These are phyloP conservation scores for Triplophysa bombifrons DNA, from an alignment of 2,797 vertebrate genomes.

Conservation along the genomic window DNA sequence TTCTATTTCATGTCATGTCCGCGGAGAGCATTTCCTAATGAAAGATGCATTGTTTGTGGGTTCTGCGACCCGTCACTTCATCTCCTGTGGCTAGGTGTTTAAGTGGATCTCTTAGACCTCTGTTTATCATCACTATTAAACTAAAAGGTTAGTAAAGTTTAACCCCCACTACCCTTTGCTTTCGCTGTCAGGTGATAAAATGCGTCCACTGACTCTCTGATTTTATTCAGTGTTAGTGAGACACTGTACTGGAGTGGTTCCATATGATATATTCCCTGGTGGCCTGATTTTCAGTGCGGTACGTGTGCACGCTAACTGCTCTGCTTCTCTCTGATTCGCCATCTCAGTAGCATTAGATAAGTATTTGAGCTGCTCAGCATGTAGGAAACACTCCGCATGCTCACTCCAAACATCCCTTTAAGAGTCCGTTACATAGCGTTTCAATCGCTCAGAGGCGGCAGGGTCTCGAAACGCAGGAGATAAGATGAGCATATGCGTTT, in stretches of 20 bases:
- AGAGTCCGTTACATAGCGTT: slow-evolving; percentile 24
- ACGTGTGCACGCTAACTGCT: slow-evolving; percentile 52
- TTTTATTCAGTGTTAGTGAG: slow-evolving; percentile 24
- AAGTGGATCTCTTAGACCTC: slow-evolving; percentile 18
- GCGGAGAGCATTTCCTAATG: slow-evolving; percentile 19
- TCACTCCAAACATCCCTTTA: slow-evolving; percentile 26
- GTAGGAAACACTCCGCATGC: slow-evolving; percentile 21
- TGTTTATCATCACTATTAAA: slow-evolving; percentile 17
- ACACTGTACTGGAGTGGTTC: slow-evolving; percentile 39
- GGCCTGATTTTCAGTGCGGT: slow-evolving; percentile 56
- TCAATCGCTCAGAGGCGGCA: not conserved
- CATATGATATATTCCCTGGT: slow-evolving; percentile 54
- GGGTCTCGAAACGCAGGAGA: not conserved
- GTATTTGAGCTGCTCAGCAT: slow-evolving; percentile 39
- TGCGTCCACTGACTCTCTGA: not conserved
- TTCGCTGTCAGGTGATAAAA: slow-evolving; percentile 9
- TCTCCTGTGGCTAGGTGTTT: slow-evolving; percentile 27
- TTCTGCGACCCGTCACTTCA: slow-evolving; percentile 12
- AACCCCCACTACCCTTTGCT: slow-evolving; percentile 27
- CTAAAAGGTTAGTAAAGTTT: slow-evolving; percentile 22
- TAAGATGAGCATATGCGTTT: not conserved
- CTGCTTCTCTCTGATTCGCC: slow-evolving; percentile 55
- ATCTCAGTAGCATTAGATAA: slow-evolving; percentile 57
- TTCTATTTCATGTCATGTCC: slow-evolving; percentile 27
- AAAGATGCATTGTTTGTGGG: slow-evolving; percentile 28